Conservation (phyloP, 2,797 vertebrate genomes). For the Pelodytes ibericus region DNA sequence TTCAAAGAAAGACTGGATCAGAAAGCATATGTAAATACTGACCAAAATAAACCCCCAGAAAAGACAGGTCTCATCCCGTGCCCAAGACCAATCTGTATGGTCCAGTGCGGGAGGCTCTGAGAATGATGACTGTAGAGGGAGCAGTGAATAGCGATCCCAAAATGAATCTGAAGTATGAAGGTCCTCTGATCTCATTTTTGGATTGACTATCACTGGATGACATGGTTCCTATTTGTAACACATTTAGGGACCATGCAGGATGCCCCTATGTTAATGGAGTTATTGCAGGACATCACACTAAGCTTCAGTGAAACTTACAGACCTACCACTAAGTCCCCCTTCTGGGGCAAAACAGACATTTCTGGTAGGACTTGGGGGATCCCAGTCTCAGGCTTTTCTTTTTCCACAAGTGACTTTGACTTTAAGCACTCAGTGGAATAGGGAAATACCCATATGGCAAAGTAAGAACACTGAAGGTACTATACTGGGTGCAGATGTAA, state of each 20-base stretch:
- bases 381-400: conserved; percentile 5
- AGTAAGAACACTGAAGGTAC: background rate
- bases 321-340: background rate
- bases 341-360: background rate
- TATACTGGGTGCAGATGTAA: background rate
- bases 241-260: conserved; percentile 5
- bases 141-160: background rate
- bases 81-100: background rate
- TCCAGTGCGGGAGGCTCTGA: background rate
- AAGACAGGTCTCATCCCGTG: background rate
- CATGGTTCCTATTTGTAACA: conserved; percentile 6
- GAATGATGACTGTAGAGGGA: background rate
- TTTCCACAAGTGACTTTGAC: background rate
- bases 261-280: background rate
- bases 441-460: background rate
- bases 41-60: background rate
- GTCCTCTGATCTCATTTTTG: background rate
- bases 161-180: background rate
- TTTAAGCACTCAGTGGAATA: background rate
- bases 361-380: conserved; percentile 6
- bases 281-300: background rate
- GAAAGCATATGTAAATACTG: background rate
- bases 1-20: background rate
- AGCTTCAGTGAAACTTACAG: background rate
- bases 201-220: background rate